Base-by-base conservation (phyloP, 2,113 vertebrate species). In the Malurus elegans region DNA sequence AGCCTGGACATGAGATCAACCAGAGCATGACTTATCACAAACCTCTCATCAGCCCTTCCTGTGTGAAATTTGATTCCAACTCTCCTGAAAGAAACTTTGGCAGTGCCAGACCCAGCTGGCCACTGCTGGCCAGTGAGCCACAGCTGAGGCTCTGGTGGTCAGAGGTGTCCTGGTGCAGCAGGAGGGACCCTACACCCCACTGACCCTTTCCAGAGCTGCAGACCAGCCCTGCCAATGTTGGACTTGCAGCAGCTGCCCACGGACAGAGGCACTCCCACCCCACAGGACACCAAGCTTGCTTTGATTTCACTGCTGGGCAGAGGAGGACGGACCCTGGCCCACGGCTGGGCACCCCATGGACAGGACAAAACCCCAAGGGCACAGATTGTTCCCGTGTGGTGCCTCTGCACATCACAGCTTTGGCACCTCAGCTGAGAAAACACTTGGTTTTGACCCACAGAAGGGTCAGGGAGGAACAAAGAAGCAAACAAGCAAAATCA, bases 401-500 rank as follows among this genome's bases (percentile, higher is more conserved):
- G 60, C 28, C 81, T 50, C 54, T 81, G 51, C 47, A 58, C 18
- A 47, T 34, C 60, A 23, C 1, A 1, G 40, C 19, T 70, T 29
- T 7, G 26, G 36, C 73, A 73, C 45, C 76, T 80, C 80, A 84
- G 66, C 48, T 74, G 66, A 79, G 92, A 93, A 85, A 87, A 44
- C 5, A 62, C 60, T 48, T 24, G 23, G n/a, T 42, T 93, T 79
- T 8, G 5, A 90, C 47, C 44, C 67, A 92, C n/a, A 45, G 29
- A 54, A 92, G 26, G 50, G 62, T 61, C 53, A 86, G 81, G 54
- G 76, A 79, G n/a, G 9, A 84, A 64, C 18, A 92, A 75, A 74
- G 23, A 45, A 45, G 10, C 29, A 72, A 79, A 40, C 20, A 83
- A 83, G 78, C n/a, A 90, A 89, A 92, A 88, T 73, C 2, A 82